Evolutionary conservation across 2,113 vertebrate genomes (phyloP), one percentile per base, ranked within the genome.

Genomic region (Anguilla rostrata): DNA sequence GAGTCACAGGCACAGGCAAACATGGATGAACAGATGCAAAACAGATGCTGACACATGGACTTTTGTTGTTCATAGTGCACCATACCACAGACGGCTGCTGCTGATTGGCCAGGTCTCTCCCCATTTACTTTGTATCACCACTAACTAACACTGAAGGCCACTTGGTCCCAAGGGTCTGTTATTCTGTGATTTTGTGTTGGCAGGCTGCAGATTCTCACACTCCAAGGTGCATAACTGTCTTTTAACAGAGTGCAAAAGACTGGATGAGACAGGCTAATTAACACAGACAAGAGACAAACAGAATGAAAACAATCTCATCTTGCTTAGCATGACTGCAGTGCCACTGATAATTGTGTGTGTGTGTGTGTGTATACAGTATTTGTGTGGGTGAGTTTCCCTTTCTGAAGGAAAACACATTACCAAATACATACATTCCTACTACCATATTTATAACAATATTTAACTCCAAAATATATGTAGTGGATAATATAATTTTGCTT

Each of bases 301-400:
- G 71, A 75, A 75, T 75, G 71, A 26, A 71, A 71, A 71, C 63
- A n/a, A 20, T 66, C n/a, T 75, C 71, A 26, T 75, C 71, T 75
- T 75, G 26, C 71, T 34, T 75, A 75, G 34, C 71, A n/a, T 22
- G 63, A n/a, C 63, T 71, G 26, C 20, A 9, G 20, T 71, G 63
- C 63, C 6, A n/a, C 9, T 34, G 71, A 26, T 75, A 75, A 75
- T 29, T 9, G n/a, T 29, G 22, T 66, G 71, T 75, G 71, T 75
- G 71, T 66, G 60, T 20, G 60, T 26, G 43, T 71, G 63, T 46
- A 34, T 34, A 60, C 14, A 20, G 63, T n/a, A 20, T 71, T 3
- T 18, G 57, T 60, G 57, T 60, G 57, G 57, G 57, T 60, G 57
- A 14, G 43, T 46, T 46, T 46, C 43, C 57, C 14, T 60, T 60